Base-by-base conservation (phyloP, 2,888 invertebrate species). In the Ennomos fuscantarius region DNA sequence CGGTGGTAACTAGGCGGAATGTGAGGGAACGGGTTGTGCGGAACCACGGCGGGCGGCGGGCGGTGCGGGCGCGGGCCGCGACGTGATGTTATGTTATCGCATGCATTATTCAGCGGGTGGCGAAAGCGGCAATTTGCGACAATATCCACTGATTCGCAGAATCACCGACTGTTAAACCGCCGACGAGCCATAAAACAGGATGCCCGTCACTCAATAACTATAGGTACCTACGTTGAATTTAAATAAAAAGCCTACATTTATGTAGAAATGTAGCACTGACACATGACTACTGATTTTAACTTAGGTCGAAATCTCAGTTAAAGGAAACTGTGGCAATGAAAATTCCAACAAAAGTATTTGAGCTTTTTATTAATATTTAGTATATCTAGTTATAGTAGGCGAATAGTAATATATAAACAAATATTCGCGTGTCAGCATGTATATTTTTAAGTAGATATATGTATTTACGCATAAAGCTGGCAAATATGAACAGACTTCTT, bases 101-200 rank as follows among this genome's bases (percentile, higher is more conserved):
- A 91, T 91, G 87, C 87, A 91, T 91, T 88, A 92, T 92, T 90
- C 91, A 92, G 81, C 82, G 82, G 82, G 84, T 82, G 89, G 90
- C 89, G 91, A 92, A 91, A 92, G 91, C 91, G 86, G 89, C 88
- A 89, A 90, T 91, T 90, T 91, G 91, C 89, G 90, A 89, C 91
- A 89, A 87, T 91, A 91, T 91, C 89, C 90, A 89, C 82, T 76
- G 88, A 83, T 90, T 91, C 91, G 85, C 82, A 82, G 92, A 90
- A 90, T 74, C 78, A 81, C 75, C 81, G 82, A 86, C 84, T 87
- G 85, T 84, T 79, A 79, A 84, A 82, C 81, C 79, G 87, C 87
- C 91, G 88, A 83, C 89, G 79, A 82, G 76, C 82, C 80, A 83
- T 87, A 85, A 88, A 87, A 87, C 87, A 88, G 86, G 85, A 88